These are phyloP conservation scores for Pseudococcus jackbeardsleyi DNA, from an alignment of 2,888 invertebrate species.

Conservation along the genomic window DNA sequence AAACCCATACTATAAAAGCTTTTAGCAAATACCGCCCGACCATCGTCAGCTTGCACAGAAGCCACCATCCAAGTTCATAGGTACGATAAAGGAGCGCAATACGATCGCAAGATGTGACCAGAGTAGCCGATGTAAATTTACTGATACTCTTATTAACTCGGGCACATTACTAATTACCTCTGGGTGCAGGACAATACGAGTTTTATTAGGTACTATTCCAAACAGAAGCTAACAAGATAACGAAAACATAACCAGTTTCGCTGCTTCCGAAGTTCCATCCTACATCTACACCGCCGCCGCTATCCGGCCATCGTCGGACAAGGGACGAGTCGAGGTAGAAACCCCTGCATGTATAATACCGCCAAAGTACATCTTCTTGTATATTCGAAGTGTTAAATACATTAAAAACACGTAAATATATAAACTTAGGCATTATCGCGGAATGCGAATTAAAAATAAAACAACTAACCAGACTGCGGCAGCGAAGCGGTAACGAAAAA, in stretches of 20 bases:
- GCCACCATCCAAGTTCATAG: neutral
- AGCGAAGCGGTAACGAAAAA: neutral
- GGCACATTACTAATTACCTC: conserved; percentile 52
- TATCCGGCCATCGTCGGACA: neutral
- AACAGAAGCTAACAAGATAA: conserved; percentile 50
- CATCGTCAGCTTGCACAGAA: neutral
- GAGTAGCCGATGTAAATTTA: conserved; percentile 37
- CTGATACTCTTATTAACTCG: conserved; percentile 56
- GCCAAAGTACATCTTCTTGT: conserved; percentile 34
- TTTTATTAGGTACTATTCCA: conserved; percentile 51
- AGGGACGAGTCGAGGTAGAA: neutral
- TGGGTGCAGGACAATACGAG: conserved; percentile 32
- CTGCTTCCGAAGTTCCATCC: conserved; percentile 5
- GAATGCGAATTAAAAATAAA: conserved; percentile 50
- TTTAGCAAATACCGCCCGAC: conserved; percentile 29
- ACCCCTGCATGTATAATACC: neutral
- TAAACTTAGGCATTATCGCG: conserved; percentile 46
- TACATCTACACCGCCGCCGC: neutral
- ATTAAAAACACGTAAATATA: conserved; percentile 55
- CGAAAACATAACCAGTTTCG: conserved; percentile 60
- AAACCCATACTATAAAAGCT: conserved; percentile 20
- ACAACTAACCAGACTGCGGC: neutral
- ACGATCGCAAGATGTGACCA: neutral
- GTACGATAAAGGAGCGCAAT: neutral
- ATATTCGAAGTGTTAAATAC: conserved; percentile 52